A percentile compares a stretch with the other conserved stretches of the same genome.
phyloP scores from a whole-genome alignment of 2,113 vertebrate genomes.

The Myodes glareolus region DNA sequence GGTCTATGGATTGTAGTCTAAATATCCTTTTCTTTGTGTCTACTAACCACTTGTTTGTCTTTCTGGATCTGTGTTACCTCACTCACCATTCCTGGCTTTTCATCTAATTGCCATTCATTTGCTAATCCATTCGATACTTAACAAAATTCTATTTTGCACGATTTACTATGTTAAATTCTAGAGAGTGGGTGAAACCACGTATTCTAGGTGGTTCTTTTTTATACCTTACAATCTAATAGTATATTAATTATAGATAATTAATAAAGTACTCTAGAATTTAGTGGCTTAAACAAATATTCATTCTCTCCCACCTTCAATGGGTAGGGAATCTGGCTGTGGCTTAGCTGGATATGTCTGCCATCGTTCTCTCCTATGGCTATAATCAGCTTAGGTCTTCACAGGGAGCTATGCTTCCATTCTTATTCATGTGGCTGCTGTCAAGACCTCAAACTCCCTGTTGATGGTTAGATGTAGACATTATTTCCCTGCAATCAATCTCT shows the following conservation, averaged over 20 bases:
- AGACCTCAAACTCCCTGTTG: neutral
- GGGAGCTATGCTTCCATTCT: neutral
- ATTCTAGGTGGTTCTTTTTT: neutral
- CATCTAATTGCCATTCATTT: neutral
- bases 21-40: no score
- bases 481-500: neutral
- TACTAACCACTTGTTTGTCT: no score
- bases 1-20: no score
- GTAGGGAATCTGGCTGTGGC: neutral
- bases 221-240: constrained; percentile 18
- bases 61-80: no score
- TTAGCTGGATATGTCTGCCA: neutral
- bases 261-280: neutral
- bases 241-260: neutral
- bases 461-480: neutral
- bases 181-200: neutral
- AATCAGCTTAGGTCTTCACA: neutral
- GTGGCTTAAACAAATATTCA: neutral
- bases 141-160: neutral
- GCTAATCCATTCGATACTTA: neutral
- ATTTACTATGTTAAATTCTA: neutral
- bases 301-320: neutral
- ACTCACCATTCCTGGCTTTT: neutral
- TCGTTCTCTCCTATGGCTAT: neutral
- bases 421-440: neutral